Evolutionary conservation across 2,113 vertebrate species (phyloP), one percentile per base, ranked within the genome.

Genomic region (Alethe diademata): DNA sequence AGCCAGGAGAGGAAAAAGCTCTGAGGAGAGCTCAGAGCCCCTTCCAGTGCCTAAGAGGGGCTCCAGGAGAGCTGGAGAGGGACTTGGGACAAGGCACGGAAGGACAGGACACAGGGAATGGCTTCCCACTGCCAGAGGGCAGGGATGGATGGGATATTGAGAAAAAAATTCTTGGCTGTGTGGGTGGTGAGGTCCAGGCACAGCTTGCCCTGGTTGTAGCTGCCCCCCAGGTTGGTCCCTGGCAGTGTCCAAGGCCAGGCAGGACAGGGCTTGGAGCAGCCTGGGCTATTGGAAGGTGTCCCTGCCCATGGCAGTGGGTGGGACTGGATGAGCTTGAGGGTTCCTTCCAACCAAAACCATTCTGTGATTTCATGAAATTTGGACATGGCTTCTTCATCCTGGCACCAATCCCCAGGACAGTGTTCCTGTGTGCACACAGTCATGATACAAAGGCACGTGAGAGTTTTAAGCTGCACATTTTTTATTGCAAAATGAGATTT

Each of bases 371-470:
- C 42, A 43, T 15, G 35, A 29, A 25, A 86, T 0, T 8, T 16
- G 35, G 31, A 26, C 5, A 24, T 1, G 2, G 5, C 6, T 31
- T 3, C 51, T 35, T 57, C 91, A 33, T 10, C 75, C 57, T 18
- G 45, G 43, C 2, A 3, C 8, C 20, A 16, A 79, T 24, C 20
- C 38, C 15, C 47, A 66, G 28, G 35, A 71, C 23, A 35, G 26
- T 1, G 14, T 4, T 65, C 20, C 45, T 35, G 76, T 19, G 14
- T 17, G 25, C 56, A 76, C 31, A 6, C 33, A 76, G 58, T 10
- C 56, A 11, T 1, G 14, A 45, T 3, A 31, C 1, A 13, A 83
- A 60, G 24, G 19, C 47, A n/a, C 0, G 1, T 7, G 4, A 65
- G 38, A 62, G 47, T 20, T 35, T 84, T 4, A 36, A 72, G 48